Base-by-base conservation (phyloP, 2,797 vertebrate genomes). In the Peromyscus eremicus region DNA sequence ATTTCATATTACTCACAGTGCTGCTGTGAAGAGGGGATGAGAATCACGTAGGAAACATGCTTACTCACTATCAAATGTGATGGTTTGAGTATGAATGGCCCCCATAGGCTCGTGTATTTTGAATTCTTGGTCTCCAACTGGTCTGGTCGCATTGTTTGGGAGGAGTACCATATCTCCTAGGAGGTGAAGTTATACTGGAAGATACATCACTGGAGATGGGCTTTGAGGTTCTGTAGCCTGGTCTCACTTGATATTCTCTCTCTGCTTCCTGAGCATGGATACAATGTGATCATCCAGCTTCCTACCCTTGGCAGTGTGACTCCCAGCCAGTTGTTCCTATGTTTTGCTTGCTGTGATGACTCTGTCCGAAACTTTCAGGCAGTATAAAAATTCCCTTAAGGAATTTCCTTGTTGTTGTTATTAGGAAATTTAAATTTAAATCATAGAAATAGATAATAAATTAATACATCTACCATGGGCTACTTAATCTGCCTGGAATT, bases 401-500 rank as follows among this genome's bases (percentile, higher is more conserved):
- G 27, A 46, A 86, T n/a, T 52, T 84, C 17, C 55, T 55, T 55
- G 16, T 68, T 71, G 11, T 49, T 32, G 25, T 66, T 16, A 32
- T 49, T 85, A 34, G 43, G 43, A 14, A 68, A 85, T 52, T 52
- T 52, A 66, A 49, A 16, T n/a, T 49, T 64, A 64, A 34, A 27
- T 16, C 32, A 52, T 25, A 68, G 11, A 5, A n/a, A 68, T 34
- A 49, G 32, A 49, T 66, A 49, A n/a, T n/a, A 49, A 23, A 27
- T 70, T 70, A 49, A 52, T 37, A 11, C 29, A 4, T 85, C 64
- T 89, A 66, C 13, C 12, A 1, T 37, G 40, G 6, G 5, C 5
- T 92, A 83, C 21, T 80, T 64, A 92, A 84, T 62, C 17, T 89
- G 25, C 21, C 86, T 81, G 85, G 43, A 91, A 49, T 10, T 25